Percentiles rank a stretch among this genome's conserved stretches.
phyloP scores from a whole-genome alignment of 2,113 vertebrate genomes.

The Buteo buteo region DNA sequence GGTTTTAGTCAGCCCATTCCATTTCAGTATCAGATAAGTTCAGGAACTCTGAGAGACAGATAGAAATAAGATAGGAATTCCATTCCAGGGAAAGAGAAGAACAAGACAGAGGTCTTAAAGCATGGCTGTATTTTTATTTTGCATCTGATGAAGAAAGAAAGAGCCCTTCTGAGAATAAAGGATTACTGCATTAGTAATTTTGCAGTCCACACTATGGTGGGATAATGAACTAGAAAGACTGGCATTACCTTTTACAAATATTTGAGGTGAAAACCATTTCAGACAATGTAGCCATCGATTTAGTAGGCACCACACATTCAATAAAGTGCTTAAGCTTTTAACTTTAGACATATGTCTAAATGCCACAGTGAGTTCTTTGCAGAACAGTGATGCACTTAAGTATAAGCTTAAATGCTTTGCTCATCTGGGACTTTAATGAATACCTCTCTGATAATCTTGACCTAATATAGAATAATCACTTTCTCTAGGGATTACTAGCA shows the following conservation, averaged over 20 bases:
- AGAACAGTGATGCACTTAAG: background rate
- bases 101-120: background rate
- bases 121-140: background rate
- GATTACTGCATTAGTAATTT: background rate
- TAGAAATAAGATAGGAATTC: background rate
- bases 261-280: background rate
- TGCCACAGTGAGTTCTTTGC: background rate
- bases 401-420: background rate
- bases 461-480: background rate
- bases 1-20: background rate
- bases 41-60: background rate
- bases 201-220: background rate
- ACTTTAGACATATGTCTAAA: background rate
- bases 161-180: background rate
- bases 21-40: background rate
- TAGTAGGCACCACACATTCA: background rate
- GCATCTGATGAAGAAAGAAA: background rate
- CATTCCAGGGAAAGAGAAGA: background rate
- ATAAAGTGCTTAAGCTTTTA: background rate
- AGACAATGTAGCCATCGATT: background rate
- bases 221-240: background rate
- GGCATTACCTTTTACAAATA: background rate
- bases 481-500: background rate
- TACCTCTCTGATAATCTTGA: background rate
- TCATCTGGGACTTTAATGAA: background rate